Evolutionary conservation across 1,140 invertebrate species (phyloP).

Genomic region (Drosophila setifemur): DNA sequence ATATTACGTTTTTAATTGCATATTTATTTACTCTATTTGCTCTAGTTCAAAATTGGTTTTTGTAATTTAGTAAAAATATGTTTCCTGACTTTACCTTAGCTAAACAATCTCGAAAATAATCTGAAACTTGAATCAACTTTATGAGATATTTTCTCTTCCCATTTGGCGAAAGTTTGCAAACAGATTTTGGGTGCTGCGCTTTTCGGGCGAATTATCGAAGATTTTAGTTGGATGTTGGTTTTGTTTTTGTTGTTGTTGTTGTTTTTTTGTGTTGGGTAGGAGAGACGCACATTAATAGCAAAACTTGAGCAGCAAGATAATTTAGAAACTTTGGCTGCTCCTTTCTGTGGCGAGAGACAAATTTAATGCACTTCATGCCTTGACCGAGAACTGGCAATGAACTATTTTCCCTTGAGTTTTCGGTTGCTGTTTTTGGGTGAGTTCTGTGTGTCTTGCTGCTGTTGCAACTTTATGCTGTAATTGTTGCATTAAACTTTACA

Average conservation of each 20-base stretch:
- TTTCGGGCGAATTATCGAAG: slow-evolving; percentile 32
- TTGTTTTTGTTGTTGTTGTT: too few relatives aligned
- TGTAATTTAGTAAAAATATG: too few relatives aligned
- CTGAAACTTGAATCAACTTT: slow-evolving; percentile 1
- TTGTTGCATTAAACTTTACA: slow-evolving; percentile 54
- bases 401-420: slow-evolving; percentile 40
- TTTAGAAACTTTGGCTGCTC: slow-evolving; percentile 44
- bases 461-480: slow-evolving; percentile 53
- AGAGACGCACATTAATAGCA: slow-evolving; percentile 18
- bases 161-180: slow-evolving; percentile 19
- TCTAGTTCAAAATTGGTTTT: too few relatives aligned
- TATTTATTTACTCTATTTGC: too few relatives aligned
- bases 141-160: slow-evolving; percentile 10
- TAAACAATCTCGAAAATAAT: too few relatives aligned
- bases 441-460: slow-evolving; percentile 15
- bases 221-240: background rate
- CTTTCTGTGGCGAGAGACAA: slow-evolving; percentile 46
- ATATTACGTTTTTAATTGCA: background rate
- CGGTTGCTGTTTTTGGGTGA: slow-evolving; percentile 7
- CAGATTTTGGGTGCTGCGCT: slow-evolving; percentile 15
- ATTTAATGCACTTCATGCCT: slow-evolving; percentile 51
- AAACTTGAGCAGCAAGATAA: slow-evolving; percentile 48
- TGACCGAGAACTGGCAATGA: slow-evolving; percentile 42
- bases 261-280: background rate
- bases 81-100: too few relatives aligned